Evolutionary conservation across 2,888 invertebrate species (phyloP), one percentile per base, ranked within the genome.

Genomic region (Pardosa pseudoannulata): DNA sequence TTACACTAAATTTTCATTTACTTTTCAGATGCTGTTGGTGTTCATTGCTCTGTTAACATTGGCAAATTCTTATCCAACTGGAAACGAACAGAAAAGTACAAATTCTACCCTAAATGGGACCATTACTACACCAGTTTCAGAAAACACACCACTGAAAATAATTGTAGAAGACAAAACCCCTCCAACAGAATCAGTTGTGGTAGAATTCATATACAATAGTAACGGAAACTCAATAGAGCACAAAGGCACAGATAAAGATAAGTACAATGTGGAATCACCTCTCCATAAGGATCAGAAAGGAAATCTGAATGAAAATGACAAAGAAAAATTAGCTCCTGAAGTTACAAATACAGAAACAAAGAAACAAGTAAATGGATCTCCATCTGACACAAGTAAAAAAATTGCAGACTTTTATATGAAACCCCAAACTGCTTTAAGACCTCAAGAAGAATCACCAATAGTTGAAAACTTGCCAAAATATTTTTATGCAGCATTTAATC

Each of bases 401-500:
- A 50, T 0, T 0, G 6, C 7, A 50, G 50, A 50, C 28, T 13
- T 16, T 65, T 19, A 31, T 9, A 16, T 28, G 16, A 16, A n/a
- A 31, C 11, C 31, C 19, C 5, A 5, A 23, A 62, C 11, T 6
- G 28, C 31, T 5, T 5, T 65, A 11, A 29, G 1, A 16, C 46
- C 64, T 29, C 31, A 80, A 73, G 62, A 75, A 31, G n/a, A 3
- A 27, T 62, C 62, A 39, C 36, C 62, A n/a, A 74, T 70, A 13
- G 11, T 29, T 19, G 31, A 28, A 56, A 67, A 41, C 39, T 29
- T 41, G 23, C 70, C 70, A 56, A 73, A 72, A 29, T 68, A 68
- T 50, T 74, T 64, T 31, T 50, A 39, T 73, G 41, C 31, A 39
- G 13, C 62, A 23, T 28, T 62, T 23, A 29, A 71, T 41, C 41